Evolutionary conservation across 2,888 invertebrate species (phyloP).

Genomic region (Parapristionchus giblindavisi): DNA sequence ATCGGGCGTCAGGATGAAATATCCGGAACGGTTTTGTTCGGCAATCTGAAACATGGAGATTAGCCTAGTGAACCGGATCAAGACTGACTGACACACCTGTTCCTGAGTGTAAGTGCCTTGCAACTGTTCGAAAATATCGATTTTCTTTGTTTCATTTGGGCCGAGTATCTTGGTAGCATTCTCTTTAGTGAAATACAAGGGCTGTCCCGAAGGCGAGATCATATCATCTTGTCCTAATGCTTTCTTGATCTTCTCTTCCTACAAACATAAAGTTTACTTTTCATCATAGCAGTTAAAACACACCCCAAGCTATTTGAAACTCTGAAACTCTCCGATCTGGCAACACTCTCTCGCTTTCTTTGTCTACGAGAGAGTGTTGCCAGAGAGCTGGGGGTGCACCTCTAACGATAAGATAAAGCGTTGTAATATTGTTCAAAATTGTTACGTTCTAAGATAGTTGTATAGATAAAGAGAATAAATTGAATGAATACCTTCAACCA

Average conservation of each 20-base stretch:
- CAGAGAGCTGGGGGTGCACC: too few species aligned
- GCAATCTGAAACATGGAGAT: slow-evolving; percentile 40
- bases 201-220: slow-evolving; percentile 40
- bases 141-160: slow-evolving; percentile 42
- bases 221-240: background rate
- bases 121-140: slow-evolving; percentile 48
- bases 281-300: too few species aligned
- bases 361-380: too few species aligned
- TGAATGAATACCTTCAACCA: slow-evolving; percentile 40
- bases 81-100: slow-evolving; percentile 41
- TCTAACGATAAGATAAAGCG: too few species aligned
- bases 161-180: slow-evolving; percentile 50
- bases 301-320: too few species aligned
- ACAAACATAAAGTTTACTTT: background rate
- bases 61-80: background rate
- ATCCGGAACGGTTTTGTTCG: slow-evolving; percentile 52
- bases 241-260: slow-evolving; percentile 26
- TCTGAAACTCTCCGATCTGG: too few species aligned
- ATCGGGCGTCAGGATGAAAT: slow-evolving; percentile 42
- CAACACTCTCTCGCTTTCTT: too few species aligned
- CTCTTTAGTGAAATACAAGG: slow-evolving; percentile 55
- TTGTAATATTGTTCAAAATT: too few species aligned
- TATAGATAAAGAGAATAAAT: too few species aligned
- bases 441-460: too few species aligned
- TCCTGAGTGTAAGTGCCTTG: slow-evolving; percentile 41